These are phyloP conservation scores for Coccyzus lansbergi DNA, from an alignment of 2,797 vertebrate species.

Conservation along the genomic window DNA sequence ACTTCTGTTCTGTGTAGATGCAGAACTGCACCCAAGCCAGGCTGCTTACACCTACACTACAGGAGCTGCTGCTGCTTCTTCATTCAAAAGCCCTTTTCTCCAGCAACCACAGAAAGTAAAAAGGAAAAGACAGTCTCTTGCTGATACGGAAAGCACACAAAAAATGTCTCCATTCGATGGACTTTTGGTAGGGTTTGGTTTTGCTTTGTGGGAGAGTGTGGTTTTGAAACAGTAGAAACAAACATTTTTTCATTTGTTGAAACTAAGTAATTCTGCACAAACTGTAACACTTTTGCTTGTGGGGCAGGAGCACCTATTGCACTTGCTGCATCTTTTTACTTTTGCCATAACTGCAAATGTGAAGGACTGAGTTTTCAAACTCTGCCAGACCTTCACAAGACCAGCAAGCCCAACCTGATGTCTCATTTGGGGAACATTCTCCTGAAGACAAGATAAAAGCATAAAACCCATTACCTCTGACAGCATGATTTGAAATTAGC, in stretches of 20 bases:
- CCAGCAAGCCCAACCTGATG: rapidly evolving
- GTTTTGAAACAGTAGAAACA: neutral
- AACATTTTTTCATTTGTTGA: neutral
- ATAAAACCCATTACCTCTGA: neutral
- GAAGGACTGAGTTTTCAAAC: neutral
- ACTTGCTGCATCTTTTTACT: neutral
- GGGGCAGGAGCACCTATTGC: neutral
- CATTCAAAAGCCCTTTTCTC: neutral
- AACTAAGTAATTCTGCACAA: neutral
- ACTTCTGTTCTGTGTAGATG: neutral
- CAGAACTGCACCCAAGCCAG: neutral
- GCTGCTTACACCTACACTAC: neutral
- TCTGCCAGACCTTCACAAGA: neutral
- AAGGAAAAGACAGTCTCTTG: neutral
- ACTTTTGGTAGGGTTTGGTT: neutral
- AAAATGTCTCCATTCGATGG: neutral
- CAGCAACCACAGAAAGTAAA: neutral
- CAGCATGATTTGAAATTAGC: neutral
- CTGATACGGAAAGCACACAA: neutral
- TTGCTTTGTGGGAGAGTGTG: neutral
- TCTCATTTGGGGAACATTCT: neutral
- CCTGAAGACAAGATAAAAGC: neutral
- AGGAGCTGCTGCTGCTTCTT: neutral
- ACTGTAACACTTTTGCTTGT: neutral
- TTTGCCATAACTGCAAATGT: neutral